Base-by-base conservation (phyloP, 2,113 vertebrate species). In the Pluvialis apricaria region DNA sequence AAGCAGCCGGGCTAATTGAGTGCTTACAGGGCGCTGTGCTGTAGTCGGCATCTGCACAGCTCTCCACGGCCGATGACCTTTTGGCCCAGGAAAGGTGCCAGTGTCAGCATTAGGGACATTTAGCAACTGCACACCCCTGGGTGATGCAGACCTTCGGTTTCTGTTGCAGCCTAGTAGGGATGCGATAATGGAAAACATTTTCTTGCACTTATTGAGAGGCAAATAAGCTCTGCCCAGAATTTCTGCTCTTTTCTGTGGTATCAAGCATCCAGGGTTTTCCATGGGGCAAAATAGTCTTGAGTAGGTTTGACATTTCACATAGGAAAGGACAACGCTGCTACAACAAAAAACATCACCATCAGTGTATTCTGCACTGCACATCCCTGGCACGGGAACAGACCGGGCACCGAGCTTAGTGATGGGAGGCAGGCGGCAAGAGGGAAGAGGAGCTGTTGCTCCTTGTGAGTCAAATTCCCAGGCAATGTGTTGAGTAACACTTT, bases 341-440 rank as follows among this genome's bases (percentile, higher is more conserved):
- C 22, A 71, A 25, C 13, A 19, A 12, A 25, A 26, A 31, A 61
- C 54, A 21, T 36, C 40, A 34, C 28, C 34, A 62, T 29, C 36
- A 64, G 64, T 2, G 2, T 42, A 20, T 51, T 80, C 65, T 73
- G 70, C 6, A 1, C 24, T 52, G 58, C 36, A 16, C 28, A 6
- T 22, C 36, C 19, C 55, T 51, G 64, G 68, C 38, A 66, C 5
- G 3, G 68, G 57, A 80, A 5, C 60, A 88, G 54, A 9, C 24
- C 0, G 0, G 19, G 60, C 34, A 18, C 34, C 1, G 3, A 45
- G 52, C 69, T 44, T 26, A 51, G 65, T 1, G 15, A 6, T 24
- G 57, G 65, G n/a, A 76, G 61, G 29, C 20, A 40, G 69, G 47
- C 54, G 69, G 36, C 77, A 86, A 72, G 49, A 83, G 49, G 38